Evolutionary conservation across 2,797 vertebrate species (phyloP), one percentile per base, ranked within the genome.

Genomic region (Podargus strigoides): DNA sequence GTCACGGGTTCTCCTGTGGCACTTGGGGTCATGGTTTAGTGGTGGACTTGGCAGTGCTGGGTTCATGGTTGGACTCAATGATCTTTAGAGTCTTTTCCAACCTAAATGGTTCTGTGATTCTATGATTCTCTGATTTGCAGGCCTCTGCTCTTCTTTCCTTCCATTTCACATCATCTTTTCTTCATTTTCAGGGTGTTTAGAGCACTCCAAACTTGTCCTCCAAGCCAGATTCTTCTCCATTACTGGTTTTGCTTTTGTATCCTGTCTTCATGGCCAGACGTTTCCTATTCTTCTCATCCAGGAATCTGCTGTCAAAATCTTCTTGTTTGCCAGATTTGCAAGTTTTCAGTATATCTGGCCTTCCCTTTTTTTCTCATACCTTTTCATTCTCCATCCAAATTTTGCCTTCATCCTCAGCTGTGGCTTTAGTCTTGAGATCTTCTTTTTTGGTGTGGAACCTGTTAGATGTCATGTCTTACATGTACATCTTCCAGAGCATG

Each of bases 401-500:
- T 85, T 79, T 74, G 21, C 47, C 39, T 78, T 78, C n/a, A 15
- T 79, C 26, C 3, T 63, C 47, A 41, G 17, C 14, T 69, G 22
- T 68, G 18, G 18, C 42, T 44, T 74, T 62, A 67, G 28, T 62
- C 15, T 49, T 64, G n/a, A 10, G 12, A 41, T 63, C 12, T 46
- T 89, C 85, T 73, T 15, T 70, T 80, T 69, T 13, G n/a, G n/a
- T n/a, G 7, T 69, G 32, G 30, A 83, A 47, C 8, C 28, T 50
- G 6, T 70, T 85, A 50, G 34, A 20, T 60, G 72, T 11, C 7
- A 9, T 66, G 77, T 83, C 39, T 63, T 74, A 37, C 2, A 22
- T 0, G 0, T 55, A 15, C 7, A 7, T 82, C 24, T 79, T 89
- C 19, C 34, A 74, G 30, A 74, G 8, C 3, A 7, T 42, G 6